Percentiles rank a stretch among this genome's conserved stretches.
Conservation (phyloP, 2,113 vertebrate species). For the Plecturocebus donacophilus region DNA sequence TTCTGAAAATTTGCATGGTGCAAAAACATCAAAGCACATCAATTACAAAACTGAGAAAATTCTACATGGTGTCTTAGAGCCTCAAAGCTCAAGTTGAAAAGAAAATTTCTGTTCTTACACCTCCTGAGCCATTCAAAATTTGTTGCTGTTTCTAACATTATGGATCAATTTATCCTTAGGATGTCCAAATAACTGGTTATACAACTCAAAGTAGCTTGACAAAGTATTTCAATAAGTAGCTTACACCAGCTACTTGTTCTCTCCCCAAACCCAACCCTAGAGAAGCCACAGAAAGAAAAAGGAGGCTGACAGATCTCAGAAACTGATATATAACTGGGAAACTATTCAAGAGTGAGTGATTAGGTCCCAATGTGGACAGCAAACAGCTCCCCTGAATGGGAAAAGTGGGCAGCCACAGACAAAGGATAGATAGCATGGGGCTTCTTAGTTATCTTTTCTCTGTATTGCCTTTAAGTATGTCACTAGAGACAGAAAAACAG, state of each 20-base stretch:
- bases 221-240: background rate
- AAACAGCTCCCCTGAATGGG: background rate
- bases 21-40: slow-evolving; percentile 19
- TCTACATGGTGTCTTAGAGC: background rate
- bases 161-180: background rate
- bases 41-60: slow-evolving; percentile 48
- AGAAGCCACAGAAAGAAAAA: background rate
- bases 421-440: background rate
- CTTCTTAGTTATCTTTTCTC: background rate
- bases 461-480: background rate
- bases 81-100: slow-evolving; percentile 34
- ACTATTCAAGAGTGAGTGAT: background rate
- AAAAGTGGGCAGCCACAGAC: background rate
- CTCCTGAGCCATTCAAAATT: slow-evolving; percentile 2
- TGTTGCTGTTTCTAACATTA: background rate
- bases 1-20: slow-evolving; percentile 43
- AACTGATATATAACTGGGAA: background rate
- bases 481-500: background rate
- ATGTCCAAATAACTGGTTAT: background rate
- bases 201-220: background rate
- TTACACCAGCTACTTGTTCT: background rate
- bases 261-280: background rate
- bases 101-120: background rate
- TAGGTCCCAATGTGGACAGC: background rate
- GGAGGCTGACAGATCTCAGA: background rate